Evolutionary conservation across 2,888 invertebrate genomes (phyloP).

Genomic region (Meta bourneti): DNA sequence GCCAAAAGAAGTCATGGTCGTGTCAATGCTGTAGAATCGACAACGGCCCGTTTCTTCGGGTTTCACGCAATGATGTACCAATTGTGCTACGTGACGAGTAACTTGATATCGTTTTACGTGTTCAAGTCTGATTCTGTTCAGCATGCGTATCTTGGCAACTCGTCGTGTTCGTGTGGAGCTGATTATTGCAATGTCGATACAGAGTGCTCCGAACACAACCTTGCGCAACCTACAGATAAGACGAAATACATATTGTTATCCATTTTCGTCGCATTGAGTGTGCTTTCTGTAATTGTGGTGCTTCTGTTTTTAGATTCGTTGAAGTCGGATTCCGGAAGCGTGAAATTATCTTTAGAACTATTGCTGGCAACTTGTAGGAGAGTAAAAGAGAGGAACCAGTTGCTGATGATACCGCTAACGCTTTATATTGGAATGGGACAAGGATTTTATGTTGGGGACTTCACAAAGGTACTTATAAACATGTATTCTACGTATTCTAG

Average conservation of each 20-base stretch:
- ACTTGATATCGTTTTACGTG: constrained; percentile 90
- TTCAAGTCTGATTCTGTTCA: constrained; percentile 75
- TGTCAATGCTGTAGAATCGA: background rate
- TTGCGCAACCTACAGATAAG: constrained; percentile 89
- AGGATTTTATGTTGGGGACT: constrained; percentile 93
- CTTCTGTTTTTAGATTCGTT: constrained; percentile 93
- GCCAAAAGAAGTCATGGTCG: background rate
- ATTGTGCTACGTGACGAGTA: constrained; percentile 97
- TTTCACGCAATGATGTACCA: constrained; percentile 99
- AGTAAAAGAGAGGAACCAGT: constrained; percentile 90
- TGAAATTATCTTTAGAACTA: constrained; percentile 80
- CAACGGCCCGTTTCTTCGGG: constrained; percentile 96
- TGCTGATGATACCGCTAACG: constrained; percentile 95
- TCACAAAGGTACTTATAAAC: constrained; percentile 81
- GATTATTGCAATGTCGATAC: constrained; percentile 48
- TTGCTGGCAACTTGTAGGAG: constrained; percentile 94
- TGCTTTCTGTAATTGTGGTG: constrained; percentile 92
- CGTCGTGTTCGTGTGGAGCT: constrained; percentile 42
- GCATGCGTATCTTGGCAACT: background rate
- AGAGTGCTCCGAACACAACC: constrained; percentile 82
- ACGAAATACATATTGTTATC: constrained; percentile 94
- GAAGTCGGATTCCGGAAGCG: constrained; percentile 81
- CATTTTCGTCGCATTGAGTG: constrained; percentile 92
- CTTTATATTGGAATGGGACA: constrained; percentile 98
- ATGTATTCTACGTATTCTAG: too few species aligned